Base-by-base conservation (phyloP, 1,140 invertebrate genomes). In the Penaeus chinensis region DNA sequence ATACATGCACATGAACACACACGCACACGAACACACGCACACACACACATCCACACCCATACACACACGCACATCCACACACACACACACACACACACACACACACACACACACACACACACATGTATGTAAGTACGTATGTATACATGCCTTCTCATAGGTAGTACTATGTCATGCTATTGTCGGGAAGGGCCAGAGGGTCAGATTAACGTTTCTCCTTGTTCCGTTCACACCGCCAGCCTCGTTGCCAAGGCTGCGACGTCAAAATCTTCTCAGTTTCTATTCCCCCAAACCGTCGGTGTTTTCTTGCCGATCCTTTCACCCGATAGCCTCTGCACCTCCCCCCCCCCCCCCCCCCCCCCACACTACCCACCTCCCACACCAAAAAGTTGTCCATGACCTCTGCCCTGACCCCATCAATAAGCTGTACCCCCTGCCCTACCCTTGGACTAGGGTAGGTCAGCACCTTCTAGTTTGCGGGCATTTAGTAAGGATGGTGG, bases 101-200 rank as follows among this genome's bases (percentile, higher is more conserved):
- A 24, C n/a, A 74, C 10, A 24, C 13, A 74, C 10, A 74, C 7
- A n/a, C 27, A 22, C n/a, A 74, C n/a, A 74, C 4, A 32, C 18
- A 74, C 10, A 74, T 10, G n/a, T 74, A 74, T 74, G n/a, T 74
- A 74, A 22, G n/a, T 74, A 74, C n/a, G n/a, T 74, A 74, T 74
- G n/a, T 74, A 74, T 74, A 74, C n/a, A 74, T 74, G n/a, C n/a
- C 19, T 74, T 22, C 7, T 22, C 27, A 74, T 74, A 74, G 16
- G 24, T 74, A 74, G 27, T 32, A 19, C 27, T 32, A 8, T 24
- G 37, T 74, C 11, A 37, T 32, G 69, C n/a, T 24, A 18, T 24
- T 24, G 69, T 24, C 24, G 24, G n/a, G 18, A 74, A 19, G 42
- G 18, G n/a, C 24, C 7, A 27, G 42, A 19, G 42, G 27, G 42